These are phyloP conservation scores for Corythaeola cristata DNA, from an alignment of 2,113 vertebrate species.

Conservation along the genomic window DNA sequence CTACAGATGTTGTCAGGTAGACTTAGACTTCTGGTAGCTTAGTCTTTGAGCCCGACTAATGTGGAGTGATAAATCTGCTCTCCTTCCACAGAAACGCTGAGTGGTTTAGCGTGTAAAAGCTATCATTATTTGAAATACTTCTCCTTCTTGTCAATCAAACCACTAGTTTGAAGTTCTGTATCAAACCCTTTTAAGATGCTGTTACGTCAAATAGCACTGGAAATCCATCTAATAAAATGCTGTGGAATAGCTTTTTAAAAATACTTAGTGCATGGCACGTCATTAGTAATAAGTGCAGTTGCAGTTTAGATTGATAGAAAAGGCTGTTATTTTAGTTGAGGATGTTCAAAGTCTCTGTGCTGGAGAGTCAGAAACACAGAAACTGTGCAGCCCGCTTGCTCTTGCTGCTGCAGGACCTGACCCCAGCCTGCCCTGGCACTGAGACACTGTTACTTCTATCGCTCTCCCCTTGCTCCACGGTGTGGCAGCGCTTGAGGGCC, in stretches of 20 bases:
- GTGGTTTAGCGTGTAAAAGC: not conserved
- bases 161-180: not conserved
- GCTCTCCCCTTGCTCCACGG: not conserved
- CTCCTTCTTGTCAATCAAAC: not conserved
- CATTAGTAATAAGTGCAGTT: not conserved
- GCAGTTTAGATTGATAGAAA: not conserved
- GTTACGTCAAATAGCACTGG: not conserved
- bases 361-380: not conserved
- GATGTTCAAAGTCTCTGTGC: not conserved
- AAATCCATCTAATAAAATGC: not conserved
- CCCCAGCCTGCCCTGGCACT: not conserved
- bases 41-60: not conserved
- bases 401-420: not conserved
- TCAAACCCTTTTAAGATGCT: not conserved
- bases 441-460: not conserved
- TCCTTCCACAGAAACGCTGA: not conserved
- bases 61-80: not conserved
- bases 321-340: not conserved
- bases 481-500: not conserved
- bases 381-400: not conserved
- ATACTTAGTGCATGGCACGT: not conserved
- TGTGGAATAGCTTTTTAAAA: not conserved
- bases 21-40: not conserved
- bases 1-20: not conserved
- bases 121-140: not conserved